Base-by-base conservation (phyloP, 2,888 invertebrate genomes). In the Clostera curtula region DNA sequence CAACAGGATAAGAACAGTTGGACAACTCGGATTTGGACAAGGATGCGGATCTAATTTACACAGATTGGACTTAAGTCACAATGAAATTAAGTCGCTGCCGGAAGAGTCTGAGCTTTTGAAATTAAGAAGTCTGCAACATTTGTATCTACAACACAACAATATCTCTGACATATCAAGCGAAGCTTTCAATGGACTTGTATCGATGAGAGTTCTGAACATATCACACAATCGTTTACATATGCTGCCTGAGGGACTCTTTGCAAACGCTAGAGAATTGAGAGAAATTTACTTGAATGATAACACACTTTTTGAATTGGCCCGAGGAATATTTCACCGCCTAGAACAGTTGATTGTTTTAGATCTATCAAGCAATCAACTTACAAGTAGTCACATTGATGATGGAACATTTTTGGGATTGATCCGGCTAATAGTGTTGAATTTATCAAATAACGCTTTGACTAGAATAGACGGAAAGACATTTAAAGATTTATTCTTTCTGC, bases 201-300 rank as follows among this genome's bases (percentile, higher is more conserved):
- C 91, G 23, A 82, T 97, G 65, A 88, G 93, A 50, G 88, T 92
- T 18, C 74, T 97, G 26, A 95, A 97, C 84, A 85, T 96, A 59
- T 93, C 95, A 47, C 91, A 92, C 67, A 97, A 97, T 71, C 89
- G 89, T 42, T 77, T 97, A 50, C 90, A 90, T 48, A 88, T 89
- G 9, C 70, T 97, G 56, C 96, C 96, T 1, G 89, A 92, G 50
- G 91, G 91, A 22, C 70, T 95, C 31, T 95, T 97, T 69, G 89
- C 91, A 20, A 90, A 91, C 47, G 91, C 92, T 35, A 88, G 91
- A 54, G 94, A 95, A 61, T 75, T 94, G 29, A 88, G 92, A 35
- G 94, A 95, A 74, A 87, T 95, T 38, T 92, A 94, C 61, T 73
- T 95, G 41, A 93, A 94, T 56, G 91, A 93, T 72, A 96, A 97